Conservation (phyloP, 1,140 invertebrate species). For the Stegodyphus dumicola region DNA sequence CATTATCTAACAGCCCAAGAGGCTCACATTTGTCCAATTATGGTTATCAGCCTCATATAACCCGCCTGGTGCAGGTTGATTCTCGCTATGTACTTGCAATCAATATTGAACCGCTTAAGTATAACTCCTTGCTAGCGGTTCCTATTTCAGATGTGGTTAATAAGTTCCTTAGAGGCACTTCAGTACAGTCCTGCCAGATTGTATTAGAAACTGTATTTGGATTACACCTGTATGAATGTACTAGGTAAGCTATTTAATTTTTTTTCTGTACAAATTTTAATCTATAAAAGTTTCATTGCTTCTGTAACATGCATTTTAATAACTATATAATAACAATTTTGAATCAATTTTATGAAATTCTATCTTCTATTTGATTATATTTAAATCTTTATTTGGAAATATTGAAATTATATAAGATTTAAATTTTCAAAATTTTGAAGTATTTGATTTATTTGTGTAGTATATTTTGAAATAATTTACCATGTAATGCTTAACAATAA, state of each 20-base stretch:
- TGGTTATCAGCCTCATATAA: constrained; percentile 72
- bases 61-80: constrained; percentile 82
- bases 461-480: too few relatives aligned
- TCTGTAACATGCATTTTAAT: not conserved
- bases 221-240: constrained; percentile 82
- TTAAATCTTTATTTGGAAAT: too few relatives aligned
- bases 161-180: constrained; percentile 81
- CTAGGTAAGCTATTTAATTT: constrained; percentile 74
- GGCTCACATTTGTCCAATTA: constrained; percentile 18
- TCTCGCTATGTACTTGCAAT: constrained; percentile 83
- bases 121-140: constrained; percentile 80
- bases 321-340: too few relatives aligned
- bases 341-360: too few relatives aligned
- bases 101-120: constrained; percentile 85
- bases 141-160: constrained; percentile 82
- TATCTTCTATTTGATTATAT: too few relatives aligned
- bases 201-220: constrained; percentile 80
- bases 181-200: constrained; percentile 79
- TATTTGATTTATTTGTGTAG: too few relatives aligned
- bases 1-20: constrained; percentile 32
- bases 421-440: too few relatives aligned
- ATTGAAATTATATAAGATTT: too few relatives aligned
- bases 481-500: too few relatives aligned
- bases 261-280: not conserved
- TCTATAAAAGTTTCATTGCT: not conserved